Evolutionary conservation across 2,113 vertebrate species (phyloP).

Genomic region (Bettongia penicillata): DNA sequence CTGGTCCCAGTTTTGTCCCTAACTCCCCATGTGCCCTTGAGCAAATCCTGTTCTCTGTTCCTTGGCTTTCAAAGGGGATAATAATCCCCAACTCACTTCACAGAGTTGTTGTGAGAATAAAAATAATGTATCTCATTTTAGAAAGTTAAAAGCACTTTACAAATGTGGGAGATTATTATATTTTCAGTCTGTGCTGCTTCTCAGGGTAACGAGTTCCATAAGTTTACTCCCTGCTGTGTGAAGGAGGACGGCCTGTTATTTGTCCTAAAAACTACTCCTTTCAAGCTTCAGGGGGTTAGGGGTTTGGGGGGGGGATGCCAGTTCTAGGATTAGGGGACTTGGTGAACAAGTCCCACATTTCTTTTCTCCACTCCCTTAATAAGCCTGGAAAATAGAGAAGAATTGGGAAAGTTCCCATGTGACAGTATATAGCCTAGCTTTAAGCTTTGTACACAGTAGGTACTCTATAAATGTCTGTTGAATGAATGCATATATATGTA

Average conservation of each 20-base stretch:
- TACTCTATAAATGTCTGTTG: background rate
- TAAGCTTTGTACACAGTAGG: too few relatives aligned
- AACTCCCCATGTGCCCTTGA: background rate
- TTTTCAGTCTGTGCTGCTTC: background rate
- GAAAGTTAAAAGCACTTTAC: background rate
- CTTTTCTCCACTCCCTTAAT: background rate
- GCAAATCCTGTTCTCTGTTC: background rate
- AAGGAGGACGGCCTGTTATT: background rate
- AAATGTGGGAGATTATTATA: background rate
- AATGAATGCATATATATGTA: background rate
- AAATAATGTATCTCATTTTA: rapidly evolving
- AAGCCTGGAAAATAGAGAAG: background rate
- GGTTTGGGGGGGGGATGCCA: background rate
- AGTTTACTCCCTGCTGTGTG: background rate
- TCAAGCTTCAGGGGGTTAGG: background rate
- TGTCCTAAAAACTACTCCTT: background rate
- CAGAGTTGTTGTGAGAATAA: background rate
- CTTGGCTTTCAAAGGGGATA: background rate
- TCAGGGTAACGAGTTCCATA: background rate
- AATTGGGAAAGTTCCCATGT: background rate
- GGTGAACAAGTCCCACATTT: background rate
- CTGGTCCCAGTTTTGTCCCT: background rate
- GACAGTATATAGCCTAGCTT: background rate
- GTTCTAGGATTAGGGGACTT: slow-evolving; percentile 8
- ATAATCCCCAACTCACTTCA: background rate